Conservation (phyloP, 2,113 vertebrate species). For the Gobius niger region DNA sequence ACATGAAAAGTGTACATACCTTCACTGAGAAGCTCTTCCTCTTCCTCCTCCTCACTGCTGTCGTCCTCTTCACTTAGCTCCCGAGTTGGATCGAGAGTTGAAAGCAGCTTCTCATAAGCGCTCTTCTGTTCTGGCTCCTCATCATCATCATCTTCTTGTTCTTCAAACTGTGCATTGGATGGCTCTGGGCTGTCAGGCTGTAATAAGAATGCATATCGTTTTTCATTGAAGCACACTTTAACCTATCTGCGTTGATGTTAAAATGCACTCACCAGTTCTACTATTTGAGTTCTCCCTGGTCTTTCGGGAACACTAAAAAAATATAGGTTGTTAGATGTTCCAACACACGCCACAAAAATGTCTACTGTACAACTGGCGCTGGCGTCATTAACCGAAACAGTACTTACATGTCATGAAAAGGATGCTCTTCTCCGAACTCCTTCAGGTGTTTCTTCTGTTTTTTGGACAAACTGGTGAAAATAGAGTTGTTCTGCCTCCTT, state of each 20-base stretch:
- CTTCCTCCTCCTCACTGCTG: constrained; percentile 61
- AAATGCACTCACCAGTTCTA: constrained; percentile 83
- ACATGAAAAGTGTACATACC: constrained; percentile 13
- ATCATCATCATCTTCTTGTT: constrained; percentile 81
- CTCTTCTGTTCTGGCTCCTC: constrained; percentile 80
- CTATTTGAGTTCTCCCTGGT: constrained; percentile 79
- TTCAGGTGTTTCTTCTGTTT: constrained; percentile 89
- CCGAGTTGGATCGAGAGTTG: constrained; percentile 78
- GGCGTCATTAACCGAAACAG: neutral
- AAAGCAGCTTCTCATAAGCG: constrained; percentile 90
- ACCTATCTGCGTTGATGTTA: too few relatives aligned
- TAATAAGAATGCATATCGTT: neutral
- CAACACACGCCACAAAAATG: neutral
- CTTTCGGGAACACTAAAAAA: constrained; percentile 74
- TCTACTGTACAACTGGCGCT: neutral
- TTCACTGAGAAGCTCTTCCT: constrained; percentile 57
- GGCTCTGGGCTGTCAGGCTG: constrained; percentile 81
- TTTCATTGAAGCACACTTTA: too few relatives aligned
- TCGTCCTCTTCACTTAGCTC: constrained; percentile 70
- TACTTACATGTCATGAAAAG: constrained; percentile 85
- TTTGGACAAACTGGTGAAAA: constrained; percentile 79
- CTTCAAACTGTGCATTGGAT: constrained; percentile 74
- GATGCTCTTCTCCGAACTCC: constrained; percentile 94
- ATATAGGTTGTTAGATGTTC: too few relatives aligned
- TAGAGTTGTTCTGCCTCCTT: constrained; percentile 64